phyloP scores from a whole-genome alignment of 2,797 vertebrate species.

The Cuculus canorus region DNA sequence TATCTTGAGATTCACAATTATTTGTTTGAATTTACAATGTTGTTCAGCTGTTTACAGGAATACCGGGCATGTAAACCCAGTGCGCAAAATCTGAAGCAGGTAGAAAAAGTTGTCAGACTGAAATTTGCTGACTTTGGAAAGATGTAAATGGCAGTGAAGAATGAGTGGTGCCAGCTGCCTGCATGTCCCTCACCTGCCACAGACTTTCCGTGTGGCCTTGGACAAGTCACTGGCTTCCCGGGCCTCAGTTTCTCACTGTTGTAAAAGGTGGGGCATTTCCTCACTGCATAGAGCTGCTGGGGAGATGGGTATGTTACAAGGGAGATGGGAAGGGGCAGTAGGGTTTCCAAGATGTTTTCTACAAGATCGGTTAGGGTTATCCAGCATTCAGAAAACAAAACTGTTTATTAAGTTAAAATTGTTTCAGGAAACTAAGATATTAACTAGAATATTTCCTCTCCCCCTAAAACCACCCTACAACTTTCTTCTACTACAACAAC shows the following conservation, averaged over 20 bases:
- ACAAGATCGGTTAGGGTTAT: not conserved
- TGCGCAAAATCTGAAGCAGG: not conserved
- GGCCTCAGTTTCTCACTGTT: not conserved
- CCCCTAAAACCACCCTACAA: not conserved
- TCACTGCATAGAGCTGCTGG: not conserved
- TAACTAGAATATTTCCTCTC: not conserved
- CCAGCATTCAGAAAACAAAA: not conserved
- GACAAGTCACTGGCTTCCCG: not conserved
- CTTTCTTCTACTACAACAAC: not conserved
- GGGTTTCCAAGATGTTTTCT: not conserved
- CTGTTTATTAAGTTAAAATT: not conserved
- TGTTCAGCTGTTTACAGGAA: constrained; percentile 12
- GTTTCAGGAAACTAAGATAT: not conserved
- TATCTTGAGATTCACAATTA: not conserved
- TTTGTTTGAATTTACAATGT: not conserved
- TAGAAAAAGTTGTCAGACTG: constrained; percentile 12
- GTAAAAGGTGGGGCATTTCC: not conserved
- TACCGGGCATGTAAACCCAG: not conserved
- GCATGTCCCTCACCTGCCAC: not conserved
- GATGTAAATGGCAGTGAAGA: not conserved
- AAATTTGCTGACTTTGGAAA: not conserved
- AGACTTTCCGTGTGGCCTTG: not conserved
- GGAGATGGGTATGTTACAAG: not conserved
- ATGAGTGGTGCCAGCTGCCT: not conserved
- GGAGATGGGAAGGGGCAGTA: not conserved